phyloP scores from a whole-genome alignment of 2,888 invertebrate species.

The Apantesis nais region DNA sequence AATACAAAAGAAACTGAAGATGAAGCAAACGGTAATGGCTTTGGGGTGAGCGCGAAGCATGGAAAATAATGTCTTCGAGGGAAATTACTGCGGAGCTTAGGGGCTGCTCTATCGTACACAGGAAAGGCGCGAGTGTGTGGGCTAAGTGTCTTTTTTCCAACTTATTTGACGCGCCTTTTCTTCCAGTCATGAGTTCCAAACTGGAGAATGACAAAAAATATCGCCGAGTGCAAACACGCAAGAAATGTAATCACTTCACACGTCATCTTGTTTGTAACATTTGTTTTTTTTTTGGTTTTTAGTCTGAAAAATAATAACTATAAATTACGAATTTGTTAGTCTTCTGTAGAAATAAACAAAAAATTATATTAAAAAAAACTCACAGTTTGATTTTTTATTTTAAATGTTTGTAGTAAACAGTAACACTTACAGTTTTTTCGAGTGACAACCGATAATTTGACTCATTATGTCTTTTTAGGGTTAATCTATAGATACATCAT shows the following conservation, averaged over 20 bases:
- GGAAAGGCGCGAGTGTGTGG: conserved; percentile 65
- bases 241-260: conserved; percentile 60
- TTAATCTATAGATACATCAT: too few species aligned
- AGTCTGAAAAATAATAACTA: too few species aligned
- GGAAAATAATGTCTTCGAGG: conserved; percentile 71
- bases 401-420: too few species aligned
- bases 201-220: conserved; percentile 63
- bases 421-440: too few species aligned
- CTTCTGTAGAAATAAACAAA: too few species aligned
- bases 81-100: conserved; percentile 68
- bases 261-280: conserved; percentile 43
- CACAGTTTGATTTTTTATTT: too few species aligned
- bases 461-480: too few species aligned
- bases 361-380: too few species aligned
- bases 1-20: conserved; percentile 54
- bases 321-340: too few species aligned
- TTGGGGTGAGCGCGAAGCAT: conserved; percentile 62
- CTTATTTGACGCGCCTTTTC: conserved; percentile 72
- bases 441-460: too few species aligned
- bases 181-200: conserved; percentile 51
- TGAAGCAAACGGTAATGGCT: conserved; percentile 54
- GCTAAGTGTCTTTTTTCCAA: conserved; percentile 78
- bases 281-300: conserved; percentile 8
- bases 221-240: conserved; percentile 46
- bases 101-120: conserved; percentile 55